A percentile compares a stretch with the other conserved stretches of the same genome.
These are phyloP conservation scores for Papilio gigon DNA, from an alignment of 2,888 invertebrate species.

Conservation along the genomic window DNA sequence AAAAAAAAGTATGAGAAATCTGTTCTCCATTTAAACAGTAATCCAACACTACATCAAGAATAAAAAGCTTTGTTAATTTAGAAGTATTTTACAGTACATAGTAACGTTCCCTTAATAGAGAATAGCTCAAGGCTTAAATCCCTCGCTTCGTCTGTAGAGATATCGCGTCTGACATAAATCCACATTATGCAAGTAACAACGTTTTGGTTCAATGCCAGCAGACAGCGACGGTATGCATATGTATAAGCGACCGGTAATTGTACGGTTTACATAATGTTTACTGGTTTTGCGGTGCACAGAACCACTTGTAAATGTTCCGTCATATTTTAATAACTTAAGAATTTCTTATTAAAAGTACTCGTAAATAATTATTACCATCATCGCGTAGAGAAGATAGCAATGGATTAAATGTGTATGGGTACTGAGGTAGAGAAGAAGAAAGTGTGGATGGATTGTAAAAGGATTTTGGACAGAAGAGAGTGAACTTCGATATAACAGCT, in stretches of 20 bases:
- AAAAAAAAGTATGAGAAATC: conserved; percentile 23
- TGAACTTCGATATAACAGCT: too few species aligned
- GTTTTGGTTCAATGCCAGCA: conserved; percentile 79
- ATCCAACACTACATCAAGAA: conserved; percentile 25
- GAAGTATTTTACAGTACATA: conserved; percentile 13
- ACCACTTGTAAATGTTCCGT: neutral
- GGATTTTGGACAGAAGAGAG: too few species aligned
- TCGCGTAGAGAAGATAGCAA: too few species aligned
- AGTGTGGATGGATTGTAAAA: too few species aligned
- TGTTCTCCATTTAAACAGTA: conserved; percentile 7
- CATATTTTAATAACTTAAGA: neutral
- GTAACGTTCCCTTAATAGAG: conserved; percentile 53
- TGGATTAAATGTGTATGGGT: too few species aligned
- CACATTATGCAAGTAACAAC: conserved; percentile 75
- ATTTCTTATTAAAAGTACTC: neutral
- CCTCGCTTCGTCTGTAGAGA: conserved; percentile 55
- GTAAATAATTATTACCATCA: neutral
- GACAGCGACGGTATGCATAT: conserved; percentile 53
- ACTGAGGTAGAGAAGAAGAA: too few species aligned
- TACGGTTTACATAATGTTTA: conserved; percentile 44
- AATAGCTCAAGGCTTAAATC: conserved; percentile 69
- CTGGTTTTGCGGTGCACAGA: conserved; percentile 4
- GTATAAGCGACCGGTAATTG: conserved; percentile 49
- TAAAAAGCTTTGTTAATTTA: conserved; percentile 24
- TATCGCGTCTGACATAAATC: conserved; percentile 70